Evolutionary conservation across 2,888 invertebrate species (phyloP).

Genomic region (Rhodophaea formosa): DNA sequence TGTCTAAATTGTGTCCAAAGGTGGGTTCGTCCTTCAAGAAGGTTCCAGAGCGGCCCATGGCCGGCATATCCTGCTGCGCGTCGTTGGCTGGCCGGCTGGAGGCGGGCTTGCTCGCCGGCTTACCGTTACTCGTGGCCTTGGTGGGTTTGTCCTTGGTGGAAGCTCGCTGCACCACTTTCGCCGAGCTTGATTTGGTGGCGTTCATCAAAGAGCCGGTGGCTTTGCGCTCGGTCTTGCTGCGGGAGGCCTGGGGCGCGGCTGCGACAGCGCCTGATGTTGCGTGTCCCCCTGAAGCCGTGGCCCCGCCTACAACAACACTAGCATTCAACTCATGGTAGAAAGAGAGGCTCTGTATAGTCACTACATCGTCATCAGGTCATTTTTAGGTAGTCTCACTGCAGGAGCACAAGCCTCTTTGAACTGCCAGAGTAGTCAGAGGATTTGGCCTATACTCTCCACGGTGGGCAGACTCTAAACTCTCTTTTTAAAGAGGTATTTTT

Average conservation of each 20-base stretch:
- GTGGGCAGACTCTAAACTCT: too few species aligned
- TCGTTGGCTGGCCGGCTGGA: conserved; percentile 3
- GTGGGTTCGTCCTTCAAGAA: conserved; percentile 89
- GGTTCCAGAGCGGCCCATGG: conserved; percentile 85
- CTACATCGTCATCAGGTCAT: too few species aligned
- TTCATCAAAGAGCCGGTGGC: conserved; percentile 65
- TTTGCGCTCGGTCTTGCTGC: conserved; percentile 24
- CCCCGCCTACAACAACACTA: background rate
- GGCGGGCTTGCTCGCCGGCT: background rate
- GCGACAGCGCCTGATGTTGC: background rate
- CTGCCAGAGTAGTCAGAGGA: too few species aligned
- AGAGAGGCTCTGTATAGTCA: too few species aligned
- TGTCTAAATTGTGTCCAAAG: conserved; percentile 55
- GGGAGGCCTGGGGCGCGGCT: conserved; percentile 4
- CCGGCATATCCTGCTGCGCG: conserved; percentile 36
- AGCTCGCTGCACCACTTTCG: conserved; percentile 72
- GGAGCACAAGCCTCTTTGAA: too few species aligned
- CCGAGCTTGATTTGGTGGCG: conserved; percentile 82
- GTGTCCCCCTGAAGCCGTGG: too few species aligned
- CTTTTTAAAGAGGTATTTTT: too few species aligned
- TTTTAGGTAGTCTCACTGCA: too few species aligned
- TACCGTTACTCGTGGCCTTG: background rate
- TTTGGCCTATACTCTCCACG: too few species aligned
- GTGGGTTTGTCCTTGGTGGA: conserved; percentile 43
- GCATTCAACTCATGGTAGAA: too few species aligned